A percentile compares a stretch with the other conserved stretches of the same genome.
phyloP scores from a whole-genome alignment of 2,113 vertebrate genomes.

The Vidua macroura region DNA sequence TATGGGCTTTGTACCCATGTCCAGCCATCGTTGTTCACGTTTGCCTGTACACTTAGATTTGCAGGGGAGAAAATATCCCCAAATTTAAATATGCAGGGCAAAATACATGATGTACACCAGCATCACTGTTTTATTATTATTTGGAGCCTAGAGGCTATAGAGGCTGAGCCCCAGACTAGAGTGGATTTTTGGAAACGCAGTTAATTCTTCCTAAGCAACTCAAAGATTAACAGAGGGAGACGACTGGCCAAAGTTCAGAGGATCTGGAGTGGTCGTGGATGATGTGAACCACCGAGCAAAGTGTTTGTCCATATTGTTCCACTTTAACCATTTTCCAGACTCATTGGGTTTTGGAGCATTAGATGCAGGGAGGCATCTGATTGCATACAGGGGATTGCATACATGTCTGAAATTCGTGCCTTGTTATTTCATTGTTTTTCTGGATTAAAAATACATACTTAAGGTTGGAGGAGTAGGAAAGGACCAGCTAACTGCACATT shows the following conservation, averaged over 20 bases:
- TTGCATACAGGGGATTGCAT: neutral
- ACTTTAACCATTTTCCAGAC: neutral
- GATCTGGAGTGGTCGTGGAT: neutral
- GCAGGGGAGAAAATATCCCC: neutral
- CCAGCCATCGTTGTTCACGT: rapidly evolving
- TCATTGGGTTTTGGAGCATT: neutral
- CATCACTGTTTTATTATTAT: neutral
- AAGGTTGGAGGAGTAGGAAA: neutral
- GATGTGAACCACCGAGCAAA: neutral
- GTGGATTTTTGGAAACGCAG: conserved; percentile 7
- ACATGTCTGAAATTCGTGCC: neutral
- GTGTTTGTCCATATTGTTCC: neutral
- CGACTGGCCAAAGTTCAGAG: neutral
- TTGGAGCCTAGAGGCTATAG: neutral
- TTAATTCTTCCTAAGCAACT: conserved; percentile 24
- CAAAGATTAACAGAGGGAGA: conserved; percentile 11
- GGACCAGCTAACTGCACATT: neutral
- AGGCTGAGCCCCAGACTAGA: neutral
- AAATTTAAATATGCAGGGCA: neutral
- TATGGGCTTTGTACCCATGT: rapidly evolving
- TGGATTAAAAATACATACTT: neutral
- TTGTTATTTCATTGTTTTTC: neutral
- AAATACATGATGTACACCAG: neutral
- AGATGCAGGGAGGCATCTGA: neutral
- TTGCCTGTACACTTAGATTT: neutral